Evolutionary conservation across 2,797 vertebrate species (phyloP), one percentile per base, ranked within the genome.

Genomic region (Brachymystax lenok): DNA sequence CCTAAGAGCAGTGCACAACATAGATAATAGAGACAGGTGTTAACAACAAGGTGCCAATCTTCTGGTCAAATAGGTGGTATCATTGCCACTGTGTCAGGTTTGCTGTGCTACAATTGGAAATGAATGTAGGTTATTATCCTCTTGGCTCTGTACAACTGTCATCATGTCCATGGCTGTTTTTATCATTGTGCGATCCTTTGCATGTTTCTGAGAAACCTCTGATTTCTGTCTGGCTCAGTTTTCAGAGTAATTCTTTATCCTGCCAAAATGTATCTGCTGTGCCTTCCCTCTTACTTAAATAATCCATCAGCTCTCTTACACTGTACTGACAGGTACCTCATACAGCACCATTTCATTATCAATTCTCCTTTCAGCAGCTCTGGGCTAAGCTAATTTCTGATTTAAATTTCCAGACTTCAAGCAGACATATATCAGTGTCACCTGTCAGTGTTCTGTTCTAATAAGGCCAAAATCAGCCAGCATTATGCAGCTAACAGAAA

Each of bases 261-360:
- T 93, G 91, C 86, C 92, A 92, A 88, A 89, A 89, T 86, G 86
- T 46, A 92, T 93, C 88, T 51, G 40, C 90, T 79, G 86, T 87
- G 89, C 90, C 80, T 89, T 92, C 90, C 85, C 77, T 92, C 90
- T 91, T 82, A 84, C 87, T 84, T 90, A 90, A 88, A 84, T 84
- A 91, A 92, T 86, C 90, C 81, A 90, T 90, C 91, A 90, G 90
- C 83, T 89, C 82, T 78, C 84, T 90, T 86, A 90, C 88, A 89
- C 88, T 85, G 82, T 78, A 83, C 88, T 90, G 92, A 93, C 91
- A 92, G 90, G 81, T 75, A 82, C 87, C 91, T 92, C 88, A 91
- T 91, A 91, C 91, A 87, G 87, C 89, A 90, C 92, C 90, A 91
- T 90, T 91, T 84, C 80, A 92, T 92, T 91, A 93, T 93, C 91